Evolutionary conservation across 1,140 invertebrate genomes (phyloP).

Genomic region (Ceratosolen fusciceps): DNA sequence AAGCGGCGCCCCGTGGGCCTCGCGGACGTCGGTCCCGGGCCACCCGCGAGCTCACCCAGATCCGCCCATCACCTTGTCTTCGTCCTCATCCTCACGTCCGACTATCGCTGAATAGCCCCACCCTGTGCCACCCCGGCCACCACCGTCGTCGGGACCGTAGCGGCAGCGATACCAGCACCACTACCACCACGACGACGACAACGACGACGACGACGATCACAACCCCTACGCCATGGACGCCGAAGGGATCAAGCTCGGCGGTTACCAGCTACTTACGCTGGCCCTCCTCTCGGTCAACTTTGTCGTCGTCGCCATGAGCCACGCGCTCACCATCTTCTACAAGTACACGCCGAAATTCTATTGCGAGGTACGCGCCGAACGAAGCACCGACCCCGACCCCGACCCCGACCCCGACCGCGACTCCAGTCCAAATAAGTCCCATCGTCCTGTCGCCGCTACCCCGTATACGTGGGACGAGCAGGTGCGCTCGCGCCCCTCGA

Average conservation of each 20-base stretch:
- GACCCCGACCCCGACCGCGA: no score
- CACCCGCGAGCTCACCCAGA: neutral
- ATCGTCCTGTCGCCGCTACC: no score
- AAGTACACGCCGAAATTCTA: conserved; percentile 69
- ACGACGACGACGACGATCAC: neutral
- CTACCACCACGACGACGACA: neutral
- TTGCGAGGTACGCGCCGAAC: conserved; percentile 64
- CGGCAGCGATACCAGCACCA: neutral
- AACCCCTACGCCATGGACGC: conserved; percentile 56
- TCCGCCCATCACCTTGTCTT: no score
- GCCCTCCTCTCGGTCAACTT: conserved; percentile 70
- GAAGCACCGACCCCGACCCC: no score
- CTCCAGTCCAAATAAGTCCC: no score
- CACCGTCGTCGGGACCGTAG: no score
- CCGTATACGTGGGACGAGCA: no score
- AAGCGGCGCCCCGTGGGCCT: neutral
- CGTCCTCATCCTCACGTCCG: no score
- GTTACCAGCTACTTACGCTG: conserved; percentile 69
- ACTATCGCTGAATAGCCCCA: no score
- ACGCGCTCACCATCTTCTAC: conserved; percentile 68
- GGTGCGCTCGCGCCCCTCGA: no score
- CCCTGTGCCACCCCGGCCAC: no score
- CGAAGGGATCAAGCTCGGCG: conserved; percentile 62
- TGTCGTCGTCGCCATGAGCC: conserved; percentile 70
- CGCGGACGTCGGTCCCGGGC: neutral